Evolutionary conservation across 2,888 invertebrate genomes (phyloP), one percentile per base, ranked within the genome.

Genomic region (Oasisia sp.): DNA sequence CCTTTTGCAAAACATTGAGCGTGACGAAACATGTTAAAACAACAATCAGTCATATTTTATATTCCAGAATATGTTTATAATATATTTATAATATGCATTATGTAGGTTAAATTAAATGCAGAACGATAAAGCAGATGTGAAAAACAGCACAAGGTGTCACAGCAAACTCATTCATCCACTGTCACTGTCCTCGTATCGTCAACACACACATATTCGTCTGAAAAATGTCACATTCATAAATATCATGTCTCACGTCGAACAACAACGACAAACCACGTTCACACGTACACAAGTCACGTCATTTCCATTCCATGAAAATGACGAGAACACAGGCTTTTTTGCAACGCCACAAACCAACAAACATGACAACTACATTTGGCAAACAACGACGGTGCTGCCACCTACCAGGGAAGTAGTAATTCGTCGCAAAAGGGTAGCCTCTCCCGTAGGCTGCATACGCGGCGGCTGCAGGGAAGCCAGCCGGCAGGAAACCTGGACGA

Each of bases 381-480:
- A 74, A n/a, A 74, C 74, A 74, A 92, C 91, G 92, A 9, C 9
- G 89, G 91, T 92, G 74, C 19, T 74, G 74, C 74, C 74, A 93
- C 91, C 92, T 91, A 94, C 94, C 98, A 97, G 98, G 98, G 97
- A 98, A 98, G 97, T 98, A 98, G 97, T 99, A 98, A 97, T 98
- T 98, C 98, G 97, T 98, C 97, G 98, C 98, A 97, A 98, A 98
- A 97, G 98, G 98, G 97, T 98, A 99, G 97, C 98, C 98, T 97
- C 98, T 98, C 97, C 98, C 98, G 97, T 94, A 94, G 44, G 98
- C 98, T 97, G 91, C 90, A 89, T 98, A 98, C 97, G 91, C 90
- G 32, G 98, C 98, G 12, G 92, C 92, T 96, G 98, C 98, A 97
- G 98, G 98, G 97, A 98, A 98, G 96, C 98, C 98, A 96, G 98